Base-by-base conservation (phyloP, 2,113 vertebrate genomes). In the Paralichthys olivaceus region DNA sequence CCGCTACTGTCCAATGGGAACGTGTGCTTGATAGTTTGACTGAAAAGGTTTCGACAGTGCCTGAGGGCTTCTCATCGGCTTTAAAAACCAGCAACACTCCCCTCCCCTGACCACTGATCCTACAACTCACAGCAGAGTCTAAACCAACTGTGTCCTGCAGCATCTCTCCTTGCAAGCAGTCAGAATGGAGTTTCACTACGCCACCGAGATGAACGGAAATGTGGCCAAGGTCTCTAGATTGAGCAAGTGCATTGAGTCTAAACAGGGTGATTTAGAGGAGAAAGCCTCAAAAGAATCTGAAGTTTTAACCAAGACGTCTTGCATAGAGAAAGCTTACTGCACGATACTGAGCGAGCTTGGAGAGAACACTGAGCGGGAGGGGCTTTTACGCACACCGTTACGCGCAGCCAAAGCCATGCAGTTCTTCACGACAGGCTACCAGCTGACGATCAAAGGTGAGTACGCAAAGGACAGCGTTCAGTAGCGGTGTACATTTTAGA, bases 391-490 rank as follows among this genome's bases (percentile, higher is more conserved):
- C 26, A 93, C 93, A 1, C 92, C 92, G 1, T 20, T 82, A 4
- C 70, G 91, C 45, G 90, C 93, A 1, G 90, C 91, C 59, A 90
- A 84, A 69, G 93, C 93, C 55, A 92, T 93, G 87, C 89, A 91
- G 80, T 92, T 90, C 37, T 65, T 94, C 51, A 93, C 91, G 28
- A 93, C 92, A 65, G 91, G 92, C 29, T 92, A 91, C 56, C 51
- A 77, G 9, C 89, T 93, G 56, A 77, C 23, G 0, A 40, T 82
- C 7, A 32, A 69, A 17, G 90, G 91, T 92, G 64, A 93, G 17
- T 53, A 3, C 51, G 0, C 49, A 4, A 19, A 11, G 2, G 11
- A 51, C 20, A 45, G 12, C 13, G 14, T 45, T 49, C 19, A 49
- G n/a, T n/a, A n/a, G n/a, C n/a, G n/a, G n/a, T n/a, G n/a, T 8